Base-by-base conservation (phyloP, 2,113 vertebrate genomes). In the Vimba vimba region DNA sequence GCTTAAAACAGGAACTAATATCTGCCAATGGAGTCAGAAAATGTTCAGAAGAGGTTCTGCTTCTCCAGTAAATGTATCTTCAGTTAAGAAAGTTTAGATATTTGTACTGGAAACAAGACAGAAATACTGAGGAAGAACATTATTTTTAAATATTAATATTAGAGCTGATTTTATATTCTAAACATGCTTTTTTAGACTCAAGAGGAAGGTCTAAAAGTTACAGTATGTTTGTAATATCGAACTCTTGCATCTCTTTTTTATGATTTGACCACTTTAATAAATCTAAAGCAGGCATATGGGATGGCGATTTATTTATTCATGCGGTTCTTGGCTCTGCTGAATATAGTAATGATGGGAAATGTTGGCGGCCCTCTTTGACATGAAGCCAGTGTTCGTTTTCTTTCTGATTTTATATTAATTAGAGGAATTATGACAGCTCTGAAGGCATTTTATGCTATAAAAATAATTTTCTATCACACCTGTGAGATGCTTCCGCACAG, bases 381-480 rank as follows among this genome's bases (percentile, higher is more conserved):
- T 75, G 43, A 75, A 59, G 76, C 50, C 76, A 78, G 50, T 59
- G 36, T 60, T 79, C 4, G 0, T 43, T 39, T 43, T 60, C 33
- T 13, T 39, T 60, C 36, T 43, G 19, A 79, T 57, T 43, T 25
- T n/a, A 25, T 60, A 25, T 79, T 43, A 60, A 75, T 75, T 75
- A 47, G 12, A 75, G 71, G 43, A 47, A 7, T 43, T 8, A 17
- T 75, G 43, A 25, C 71, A 74, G 12, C 43, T 75, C n/a, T 13
- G 6, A 25, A 17, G 43, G 43, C n/a, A 75, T 50, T 74, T 45
- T 47, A 27, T 50, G 73, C 12, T 50, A 50, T 75, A 47, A 47
- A 75, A 27, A 75, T 75, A 0, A 75, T 75, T 75, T 47, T 75
- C 71, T 8, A 50, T 75, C 73, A 75, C 43, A 75, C 43, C 73